phyloP scores from a whole-genome alignment of 2,113 vertebrate genomes.

The Chaenogobius annularis region DNA sequence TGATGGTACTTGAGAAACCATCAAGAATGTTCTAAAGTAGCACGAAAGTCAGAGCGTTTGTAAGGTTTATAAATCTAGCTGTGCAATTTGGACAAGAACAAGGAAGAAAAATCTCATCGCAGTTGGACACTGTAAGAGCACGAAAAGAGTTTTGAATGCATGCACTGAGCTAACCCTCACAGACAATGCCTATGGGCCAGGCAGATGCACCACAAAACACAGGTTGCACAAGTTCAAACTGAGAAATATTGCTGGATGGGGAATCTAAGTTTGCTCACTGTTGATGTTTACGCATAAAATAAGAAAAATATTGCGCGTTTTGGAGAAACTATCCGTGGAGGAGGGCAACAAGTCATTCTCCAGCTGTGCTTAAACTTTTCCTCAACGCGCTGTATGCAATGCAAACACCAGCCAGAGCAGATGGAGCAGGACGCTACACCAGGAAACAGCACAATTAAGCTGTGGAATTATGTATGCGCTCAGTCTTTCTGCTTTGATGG shows the following conservation, averaged over 20 bases:
- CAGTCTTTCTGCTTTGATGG: not conserved
- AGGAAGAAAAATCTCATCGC: not conserved
- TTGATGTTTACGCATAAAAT: slow-evolving; percentile 2
- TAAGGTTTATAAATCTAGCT: not conserved
- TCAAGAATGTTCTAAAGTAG: not conserved
- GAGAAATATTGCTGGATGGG: not conserved
- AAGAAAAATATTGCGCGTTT: not conserved
- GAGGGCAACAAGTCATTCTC: slow-evolving; percentile 11
- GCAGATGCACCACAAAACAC: not conserved
- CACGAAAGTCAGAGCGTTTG: not conserved
- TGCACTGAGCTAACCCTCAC: not conserved
- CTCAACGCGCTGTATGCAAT: slow-evolving; percentile 1
- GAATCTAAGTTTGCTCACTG: not conserved
- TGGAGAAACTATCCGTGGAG: not conserved
- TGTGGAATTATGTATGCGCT: not conserved
- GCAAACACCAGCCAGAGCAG: slow-evolving; percentile 3
- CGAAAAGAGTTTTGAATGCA: not conserved
- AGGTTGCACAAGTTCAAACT: slow-evolving; percentile 6
- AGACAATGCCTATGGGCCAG: not conserved
- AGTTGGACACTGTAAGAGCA: not conserved
- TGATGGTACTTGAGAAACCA: not conserved
- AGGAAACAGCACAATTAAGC: slow-evolving; percentile 6
- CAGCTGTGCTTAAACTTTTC: slow-evolving; percentile 12
- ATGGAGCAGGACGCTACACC: slow-evolving; percentile 1
- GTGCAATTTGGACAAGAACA: not conserved